Base-by-base conservation (phyloP, 2,113 vertebrate genomes). In the Cercocebus atys region DNA sequence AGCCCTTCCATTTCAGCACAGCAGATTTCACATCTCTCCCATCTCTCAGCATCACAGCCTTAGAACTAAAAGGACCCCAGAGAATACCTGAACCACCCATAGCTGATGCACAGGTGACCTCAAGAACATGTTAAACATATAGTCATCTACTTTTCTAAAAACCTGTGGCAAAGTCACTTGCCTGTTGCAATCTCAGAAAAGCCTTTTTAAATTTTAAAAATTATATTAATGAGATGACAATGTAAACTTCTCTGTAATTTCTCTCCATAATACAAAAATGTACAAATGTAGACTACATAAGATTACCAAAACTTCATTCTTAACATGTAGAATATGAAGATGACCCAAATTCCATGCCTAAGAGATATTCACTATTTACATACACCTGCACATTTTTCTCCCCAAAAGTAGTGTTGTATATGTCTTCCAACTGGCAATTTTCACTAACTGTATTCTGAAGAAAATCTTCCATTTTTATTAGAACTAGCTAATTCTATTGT, bases 81-180 rank as follows among this genome's bases (percentile, higher is more conserved):
- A 52, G 52, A 75, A 52, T 27, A 91, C 16, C 23, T 59, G 6
- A 13, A 82, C 13, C 6, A 20, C 18, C 55, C n/a, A 8, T 2
- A 23, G 9, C 8, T 90, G 61, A 61, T n/a, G 8, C 1, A 76
- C 11, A 10, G 30, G 14, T 66, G n/a, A 13, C 30, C 30, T 83
- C 12, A 18, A 83, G 23, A 18, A 40, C 0, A 1, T 23, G 0
- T 40, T 23, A n/a, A 5, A 55, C 5, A 18, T 2, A 3, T 55
- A 6, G 23, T 43, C 87, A 96, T 7, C 20, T 70, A 25, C 12
- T 38, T 92, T 93, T 75, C 50, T 2, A 14, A 75, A 32, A 88
- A 52, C n/a, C 45, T 52, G 18, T 88, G 47, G 13, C 0, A 8
- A 40, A 17, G 27, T 81, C 38, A 86, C 14, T 64, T 40, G 16